Percentiles rank a stretch among this genome's conserved stretches.
These are phyloP conservation scores for Eudyptes chrysolophus DNA, from an alignment of 2,113 vertebrate species.

Conservation along the genomic window DNA sequence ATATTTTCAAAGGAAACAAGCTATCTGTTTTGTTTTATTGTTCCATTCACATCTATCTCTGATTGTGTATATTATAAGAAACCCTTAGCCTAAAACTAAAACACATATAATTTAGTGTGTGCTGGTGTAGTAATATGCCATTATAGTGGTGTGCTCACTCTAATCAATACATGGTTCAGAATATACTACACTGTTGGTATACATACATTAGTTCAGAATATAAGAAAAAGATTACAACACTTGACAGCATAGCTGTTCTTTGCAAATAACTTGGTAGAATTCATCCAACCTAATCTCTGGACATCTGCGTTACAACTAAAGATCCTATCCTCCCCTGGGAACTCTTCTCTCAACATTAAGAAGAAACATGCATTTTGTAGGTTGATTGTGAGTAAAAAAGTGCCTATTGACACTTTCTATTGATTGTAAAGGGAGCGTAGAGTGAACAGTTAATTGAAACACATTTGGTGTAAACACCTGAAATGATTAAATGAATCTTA, in stretches of 20 bases:
- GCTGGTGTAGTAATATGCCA: background rate
- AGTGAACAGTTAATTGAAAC: background rate
- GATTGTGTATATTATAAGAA: background rate
- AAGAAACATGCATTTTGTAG: background rate
- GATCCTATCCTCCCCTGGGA: background rate
- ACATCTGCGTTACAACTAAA: background rate
- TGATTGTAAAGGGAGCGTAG: background rate
- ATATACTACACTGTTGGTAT: background rate
- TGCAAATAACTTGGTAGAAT: background rate
- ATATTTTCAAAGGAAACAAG: background rate
- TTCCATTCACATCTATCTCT: background rate
- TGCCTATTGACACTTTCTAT: background rate
- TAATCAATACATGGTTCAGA: background rate
- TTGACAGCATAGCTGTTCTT: background rate
- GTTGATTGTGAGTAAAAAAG: background rate
- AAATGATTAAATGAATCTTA: background rate
- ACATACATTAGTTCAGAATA: background rate
- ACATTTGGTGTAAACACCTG: background rate
- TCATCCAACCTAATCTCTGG: background rate
- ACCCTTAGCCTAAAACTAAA: background rate
- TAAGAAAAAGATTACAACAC: background rate
- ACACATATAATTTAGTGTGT: background rate
- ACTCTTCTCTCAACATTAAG: background rate
- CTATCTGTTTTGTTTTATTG: background rate
- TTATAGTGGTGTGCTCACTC: background rate